Evolutionary conservation across 2,113 vertebrate genomes (phyloP).

Genomic region (Apodemus speciosus): DNA sequence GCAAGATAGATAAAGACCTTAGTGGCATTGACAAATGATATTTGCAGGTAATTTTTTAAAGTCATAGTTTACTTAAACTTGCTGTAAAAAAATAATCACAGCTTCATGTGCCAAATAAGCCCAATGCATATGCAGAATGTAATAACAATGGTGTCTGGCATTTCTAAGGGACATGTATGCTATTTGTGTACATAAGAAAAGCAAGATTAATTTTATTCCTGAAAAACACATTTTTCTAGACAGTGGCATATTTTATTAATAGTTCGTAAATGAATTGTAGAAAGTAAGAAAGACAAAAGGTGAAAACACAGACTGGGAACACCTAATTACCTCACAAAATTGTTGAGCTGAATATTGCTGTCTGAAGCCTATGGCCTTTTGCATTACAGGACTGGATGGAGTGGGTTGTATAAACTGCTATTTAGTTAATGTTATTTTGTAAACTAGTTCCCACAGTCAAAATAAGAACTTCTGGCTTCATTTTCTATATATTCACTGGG

Average conservation of each 20-base stretch:
- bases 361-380: not conserved
- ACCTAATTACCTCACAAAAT: constrained; percentile 14
- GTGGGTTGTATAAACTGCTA: not conserved
- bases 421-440: not conserved
- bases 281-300: not conserved
- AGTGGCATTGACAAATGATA: constrained; percentile 36
- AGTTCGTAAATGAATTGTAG: not conserved
- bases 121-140: not conserved
- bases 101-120: not conserved
- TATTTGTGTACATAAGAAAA: constrained; percentile 23
- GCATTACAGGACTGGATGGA: not conserved
- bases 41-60: constrained; percentile 46
- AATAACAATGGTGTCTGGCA: constrained; percentile 12
- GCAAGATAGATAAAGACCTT: not conserved
- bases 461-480: constrained; percentile 27
- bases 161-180: constrained; percentile 18
- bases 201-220: not conserved
- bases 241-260: not conserved
- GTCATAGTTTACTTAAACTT: constrained; percentile 34
- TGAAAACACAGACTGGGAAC: not conserved
- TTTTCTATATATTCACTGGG: not conserved
- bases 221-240: constrained; percentile 3
- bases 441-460: not conserved
- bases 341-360: constrained; percentile 15
- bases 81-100: constrained; percentile 11